phyloP scores from a whole-genome alignment of 2,888 invertebrate genomes.

The Chymomyza fuscimana region DNA sequence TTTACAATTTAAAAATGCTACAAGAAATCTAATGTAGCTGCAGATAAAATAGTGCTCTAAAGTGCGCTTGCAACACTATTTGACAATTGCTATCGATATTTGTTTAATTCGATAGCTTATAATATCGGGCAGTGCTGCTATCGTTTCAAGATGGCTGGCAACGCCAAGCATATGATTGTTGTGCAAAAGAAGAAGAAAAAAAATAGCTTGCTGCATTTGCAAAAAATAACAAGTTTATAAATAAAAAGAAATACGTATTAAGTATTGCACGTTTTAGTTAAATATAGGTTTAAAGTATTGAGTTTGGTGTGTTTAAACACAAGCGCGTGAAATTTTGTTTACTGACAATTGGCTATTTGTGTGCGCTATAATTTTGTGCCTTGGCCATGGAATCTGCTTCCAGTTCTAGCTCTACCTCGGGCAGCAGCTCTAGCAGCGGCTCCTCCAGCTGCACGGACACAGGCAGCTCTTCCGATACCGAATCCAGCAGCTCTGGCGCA shows the following conservation, averaged over 20 bases:
- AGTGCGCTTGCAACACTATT: neutral
- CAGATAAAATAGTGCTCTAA: neutral
- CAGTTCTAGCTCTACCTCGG: conserved; percentile 84
- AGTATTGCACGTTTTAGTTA: neutral
- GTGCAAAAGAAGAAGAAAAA: conserved; percentile 3
- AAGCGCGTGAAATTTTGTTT: neutral
- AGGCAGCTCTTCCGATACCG: conserved; percentile 83
- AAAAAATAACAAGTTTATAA: neutral
- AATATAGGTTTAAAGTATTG: neutral
- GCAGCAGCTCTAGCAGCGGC: conserved; percentile 84
- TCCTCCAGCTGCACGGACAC: conserved; percentile 85
- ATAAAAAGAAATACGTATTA: neutral
- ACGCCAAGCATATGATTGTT: neutral
- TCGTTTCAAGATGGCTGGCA: neutral
- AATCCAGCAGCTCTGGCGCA: conserved; percentile 82
- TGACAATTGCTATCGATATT: neutral
- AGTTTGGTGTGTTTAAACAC: neutral
- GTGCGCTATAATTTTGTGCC: neutral
- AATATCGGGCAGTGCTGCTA: neutral
- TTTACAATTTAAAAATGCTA: neutral
- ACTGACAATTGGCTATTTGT: neutral
- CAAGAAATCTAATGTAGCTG: neutral
- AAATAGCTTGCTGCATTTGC: neutral
- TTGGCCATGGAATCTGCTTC: conserved; percentile 38
- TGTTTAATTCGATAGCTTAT: neutral